Conservation (phyloP, 2,888 invertebrate species). For the Spilosoma lubricipeda region DNA sequence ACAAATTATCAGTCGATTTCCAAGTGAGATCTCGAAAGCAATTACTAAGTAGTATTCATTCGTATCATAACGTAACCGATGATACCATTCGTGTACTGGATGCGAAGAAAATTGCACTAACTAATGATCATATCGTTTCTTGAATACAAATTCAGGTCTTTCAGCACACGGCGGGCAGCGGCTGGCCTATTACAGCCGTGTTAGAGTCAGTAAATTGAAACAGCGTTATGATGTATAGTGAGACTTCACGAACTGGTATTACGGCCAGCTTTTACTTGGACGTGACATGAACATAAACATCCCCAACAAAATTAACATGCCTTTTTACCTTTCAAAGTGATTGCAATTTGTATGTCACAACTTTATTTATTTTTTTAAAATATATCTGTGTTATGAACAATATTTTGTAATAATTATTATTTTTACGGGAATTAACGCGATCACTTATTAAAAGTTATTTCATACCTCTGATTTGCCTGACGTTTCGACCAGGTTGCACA, state of each 20-base stretch:
- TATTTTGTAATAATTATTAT: slow-evolving; percentile 53
- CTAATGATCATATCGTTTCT: slow-evolving; percentile 83
- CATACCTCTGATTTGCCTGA: too few species aligned
- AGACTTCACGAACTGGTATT: slow-evolving; percentile 78
- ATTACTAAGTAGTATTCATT: slow-evolving; percentile 79
- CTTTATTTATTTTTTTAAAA: background rate
- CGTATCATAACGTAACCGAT: slow-evolving; percentile 66
- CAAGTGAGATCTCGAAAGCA: slow-evolving; percentile 71
- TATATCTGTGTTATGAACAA: background rate
- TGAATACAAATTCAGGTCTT: slow-evolving; percentile 84
- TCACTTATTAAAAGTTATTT: too few species aligned
- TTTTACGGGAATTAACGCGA: too few species aligned
- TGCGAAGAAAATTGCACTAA: slow-evolving; percentile 83
- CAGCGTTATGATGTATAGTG: slow-evolving; percentile 82
- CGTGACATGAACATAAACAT: slow-evolving; percentile 76
- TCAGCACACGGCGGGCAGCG: slow-evolving; percentile 71
- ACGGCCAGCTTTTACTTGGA: slow-evolving; percentile 73
- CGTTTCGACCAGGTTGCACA: too few species aligned
- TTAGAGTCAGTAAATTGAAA: slow-evolving; percentile 82
- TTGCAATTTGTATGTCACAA: slow-evolving; percentile 14
- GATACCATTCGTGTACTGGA: slow-evolving; percentile 75
- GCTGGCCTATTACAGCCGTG: slow-evolving; percentile 75
- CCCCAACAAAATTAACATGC: slow-evolving; percentile 51
- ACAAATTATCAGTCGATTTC: slow-evolving; percentile 69
- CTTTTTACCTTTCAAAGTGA: slow-evolving; percentile 20